A percentile compares a stretch with the other conserved stretches of the same genome.
These are phyloP conservation scores for Neodiprion pinetum DNA, from an alignment of 1,140 invertebrate genomes.

Conservation along the genomic window DNA sequence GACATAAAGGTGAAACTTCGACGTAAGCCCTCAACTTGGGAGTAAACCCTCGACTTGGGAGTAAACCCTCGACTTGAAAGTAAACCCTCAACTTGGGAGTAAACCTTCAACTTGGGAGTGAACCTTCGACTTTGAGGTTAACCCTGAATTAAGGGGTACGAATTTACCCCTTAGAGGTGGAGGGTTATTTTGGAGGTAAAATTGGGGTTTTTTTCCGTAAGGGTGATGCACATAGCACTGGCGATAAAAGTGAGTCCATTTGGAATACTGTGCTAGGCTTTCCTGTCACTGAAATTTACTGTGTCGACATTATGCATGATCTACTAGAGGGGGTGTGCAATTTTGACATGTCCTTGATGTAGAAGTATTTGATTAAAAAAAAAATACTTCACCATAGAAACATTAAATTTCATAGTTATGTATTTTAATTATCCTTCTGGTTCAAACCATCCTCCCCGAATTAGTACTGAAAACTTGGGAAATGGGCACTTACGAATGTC, in stretches of 20 bases:
- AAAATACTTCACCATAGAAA: background rate
- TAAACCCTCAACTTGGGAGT: no score
- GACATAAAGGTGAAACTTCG: no score
- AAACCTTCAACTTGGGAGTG: no score
- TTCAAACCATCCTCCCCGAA: conserved; percentile 18
- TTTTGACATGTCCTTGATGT: background rate
- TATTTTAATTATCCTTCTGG: background rate
- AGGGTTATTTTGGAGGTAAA: no score
- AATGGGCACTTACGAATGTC: conserved; percentile 27
- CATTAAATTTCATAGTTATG: background rate
- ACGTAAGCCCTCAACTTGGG: no score
- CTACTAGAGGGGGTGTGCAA: conserved; percentile 8
- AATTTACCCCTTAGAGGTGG: no score
- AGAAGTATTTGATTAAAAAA: background rate
- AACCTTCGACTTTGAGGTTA: no score
- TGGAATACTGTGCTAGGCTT: background rate
- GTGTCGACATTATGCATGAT: conserved; percentile 10
- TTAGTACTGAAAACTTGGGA: conserved; percentile 15
- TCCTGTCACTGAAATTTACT: background rate
- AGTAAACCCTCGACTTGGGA: no score
- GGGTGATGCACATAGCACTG: background rate
- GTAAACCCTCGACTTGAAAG: no score
- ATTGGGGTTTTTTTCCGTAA: no score
- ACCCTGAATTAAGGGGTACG: no score
- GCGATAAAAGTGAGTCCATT: background rate